Conservation (phyloP, 2,888 invertebrate species). For the Limnephilus lunatus region DNA sequence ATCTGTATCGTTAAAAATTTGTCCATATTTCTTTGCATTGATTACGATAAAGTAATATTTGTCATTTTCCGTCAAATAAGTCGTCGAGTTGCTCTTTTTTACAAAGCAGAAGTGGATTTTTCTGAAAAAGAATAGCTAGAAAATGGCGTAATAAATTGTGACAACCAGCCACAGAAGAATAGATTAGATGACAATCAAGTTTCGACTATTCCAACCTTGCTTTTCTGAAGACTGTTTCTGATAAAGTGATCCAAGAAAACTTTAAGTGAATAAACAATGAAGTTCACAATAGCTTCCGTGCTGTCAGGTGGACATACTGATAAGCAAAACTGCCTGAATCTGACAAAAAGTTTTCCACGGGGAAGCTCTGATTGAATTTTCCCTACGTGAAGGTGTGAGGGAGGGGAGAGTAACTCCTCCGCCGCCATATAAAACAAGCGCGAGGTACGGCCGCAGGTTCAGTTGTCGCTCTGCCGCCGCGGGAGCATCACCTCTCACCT, state of each 20-base stretch:
- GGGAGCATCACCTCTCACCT: constrained; percentile 13
- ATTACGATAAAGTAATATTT: neutral
- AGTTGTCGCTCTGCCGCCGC: constrained; percentile 34
- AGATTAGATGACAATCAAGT: too few species aligned
- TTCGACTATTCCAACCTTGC: neutral
- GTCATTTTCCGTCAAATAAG: neutral
- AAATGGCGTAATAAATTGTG: neutral
- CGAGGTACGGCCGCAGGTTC: constrained; percentile 21
- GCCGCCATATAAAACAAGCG: constrained; percentile 6
- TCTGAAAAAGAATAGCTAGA: too few species aligned
- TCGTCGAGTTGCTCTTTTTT: neutral
- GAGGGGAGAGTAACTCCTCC: neutral
- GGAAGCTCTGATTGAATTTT: neutral
- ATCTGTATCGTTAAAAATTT: neutral
- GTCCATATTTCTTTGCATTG: neutral
- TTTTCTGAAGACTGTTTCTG: neutral
- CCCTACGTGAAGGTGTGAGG: neutral
- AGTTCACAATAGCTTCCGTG: neutral
- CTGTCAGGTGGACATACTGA: neutral
- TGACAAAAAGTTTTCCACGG: neutral
- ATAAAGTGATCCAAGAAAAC: neutral
- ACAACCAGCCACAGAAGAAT: neutral
- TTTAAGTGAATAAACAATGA: neutral
- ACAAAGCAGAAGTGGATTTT: neutral
- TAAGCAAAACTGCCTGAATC: neutral